Conservation (phyloP, 2,888 invertebrate species). For the Hydraecia micacea region DNA sequence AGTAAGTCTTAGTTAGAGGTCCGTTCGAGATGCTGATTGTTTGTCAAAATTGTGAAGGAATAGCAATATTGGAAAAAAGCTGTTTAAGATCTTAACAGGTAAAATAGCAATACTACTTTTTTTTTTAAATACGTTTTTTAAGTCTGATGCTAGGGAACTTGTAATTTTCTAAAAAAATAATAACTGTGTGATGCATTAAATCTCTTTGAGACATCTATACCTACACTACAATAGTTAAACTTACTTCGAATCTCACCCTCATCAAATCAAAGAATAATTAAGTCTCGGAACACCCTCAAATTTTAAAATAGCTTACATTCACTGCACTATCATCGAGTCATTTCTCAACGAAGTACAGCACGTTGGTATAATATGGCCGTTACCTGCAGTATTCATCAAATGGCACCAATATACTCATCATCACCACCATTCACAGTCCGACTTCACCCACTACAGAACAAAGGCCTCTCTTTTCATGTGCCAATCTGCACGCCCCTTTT, state of each 20-base stretch:
- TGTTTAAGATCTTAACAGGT: no score
- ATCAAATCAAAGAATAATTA: not conserved
- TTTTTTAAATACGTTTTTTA: not conserved
- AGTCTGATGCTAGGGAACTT: not conserved
- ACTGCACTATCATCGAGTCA: not conserved
- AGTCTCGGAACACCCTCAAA: no score
- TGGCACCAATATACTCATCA: conserved; percentile 5
- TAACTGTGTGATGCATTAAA: not conserved
- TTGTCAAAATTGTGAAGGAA: not conserved
- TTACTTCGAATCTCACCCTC: not conserved
- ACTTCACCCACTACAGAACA: not conserved
- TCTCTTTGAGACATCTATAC: not conserved
- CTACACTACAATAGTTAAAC: not conserved
- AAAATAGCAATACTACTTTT: not conserved
- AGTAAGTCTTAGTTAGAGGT: not conserved
- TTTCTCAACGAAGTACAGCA: not conserved
- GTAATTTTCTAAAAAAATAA: not conserved
- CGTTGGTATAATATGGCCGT: not conserved
- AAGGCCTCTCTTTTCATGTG: not conserved
- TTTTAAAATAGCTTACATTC: not conserved
- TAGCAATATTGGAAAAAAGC: not conserved
- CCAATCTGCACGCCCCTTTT: not conserved
- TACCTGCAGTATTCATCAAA: not conserved
- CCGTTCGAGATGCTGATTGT: not conserved
- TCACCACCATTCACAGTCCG: not conserved